Evolutionary conservation across 2,888 invertebrate genomes (phyloP).

Genomic region (Hydrotaea diabolus): DNA sequence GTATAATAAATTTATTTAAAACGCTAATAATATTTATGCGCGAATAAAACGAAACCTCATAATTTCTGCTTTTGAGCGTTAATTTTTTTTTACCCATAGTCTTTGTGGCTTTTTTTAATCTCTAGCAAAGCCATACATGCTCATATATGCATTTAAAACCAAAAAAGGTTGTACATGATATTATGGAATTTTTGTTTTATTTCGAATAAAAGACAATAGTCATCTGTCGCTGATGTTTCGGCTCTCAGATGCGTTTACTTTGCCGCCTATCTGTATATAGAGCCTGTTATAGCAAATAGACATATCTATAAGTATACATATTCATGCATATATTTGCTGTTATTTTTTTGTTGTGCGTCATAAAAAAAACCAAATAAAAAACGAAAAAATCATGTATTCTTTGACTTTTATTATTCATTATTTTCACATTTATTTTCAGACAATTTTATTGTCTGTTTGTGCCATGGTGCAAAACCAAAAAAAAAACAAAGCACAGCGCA

Average conservation of each 20-base stretch:
- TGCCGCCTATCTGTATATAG: not conserved
- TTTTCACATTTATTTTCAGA: conserved; percentile 76
- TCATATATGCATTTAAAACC: no score
- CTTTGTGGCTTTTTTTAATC: no score
- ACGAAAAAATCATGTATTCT: conserved; percentile 77
- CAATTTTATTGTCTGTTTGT: conserved; percentile 66
- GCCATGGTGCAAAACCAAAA: conserved; percentile 44
- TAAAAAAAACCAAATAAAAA: no score
- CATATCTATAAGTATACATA: conserved; percentile 24
- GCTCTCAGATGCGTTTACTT: not conserved
- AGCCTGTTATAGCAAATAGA: conserved; percentile 23
- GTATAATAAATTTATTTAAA: no score
- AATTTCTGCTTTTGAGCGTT: not conserved
- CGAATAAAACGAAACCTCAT: not conserved
- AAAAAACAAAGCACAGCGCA: not conserved
- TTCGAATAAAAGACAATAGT: conserved; percentile 50
- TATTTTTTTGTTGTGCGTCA: conserved; percentile 58
- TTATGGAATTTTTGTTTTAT: not conserved
- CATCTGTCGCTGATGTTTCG: not conserved
- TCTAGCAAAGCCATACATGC: no score
- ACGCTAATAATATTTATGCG: not conserved
- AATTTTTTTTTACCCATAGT: not conserved
- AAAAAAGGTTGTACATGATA: no score
- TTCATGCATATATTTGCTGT: not conserved
- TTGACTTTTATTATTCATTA: conserved; percentile 80